Evolutionary conservation across 2,888 invertebrate genomes (phyloP).

Genomic region (Stenurella melanura): DNA sequence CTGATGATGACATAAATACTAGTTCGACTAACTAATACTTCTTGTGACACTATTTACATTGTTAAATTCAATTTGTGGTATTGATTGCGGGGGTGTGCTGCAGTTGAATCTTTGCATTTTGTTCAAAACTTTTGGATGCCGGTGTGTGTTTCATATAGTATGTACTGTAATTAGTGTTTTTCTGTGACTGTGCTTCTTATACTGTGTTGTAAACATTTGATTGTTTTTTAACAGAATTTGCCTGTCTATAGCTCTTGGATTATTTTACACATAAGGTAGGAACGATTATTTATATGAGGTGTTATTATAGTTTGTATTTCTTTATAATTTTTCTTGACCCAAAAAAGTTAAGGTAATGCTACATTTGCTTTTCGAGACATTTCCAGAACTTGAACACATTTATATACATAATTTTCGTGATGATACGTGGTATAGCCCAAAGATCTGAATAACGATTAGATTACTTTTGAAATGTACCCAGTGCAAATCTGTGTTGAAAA

Average conservation of each 20-base stretch:
- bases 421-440: too few relatives aligned
- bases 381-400: too few relatives aligned
- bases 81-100: constrained; percentile 10
- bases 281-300: not conserved
- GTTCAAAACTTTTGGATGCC: not conserved
- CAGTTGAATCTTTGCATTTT: not conserved
- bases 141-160: not conserved
- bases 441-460: too few relatives aligned
- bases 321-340: too few relatives aligned
- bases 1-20: not conserved
- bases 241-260: not conserved
- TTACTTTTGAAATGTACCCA: too few relatives aligned
- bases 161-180: constrained; percentile 9
- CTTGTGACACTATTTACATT: not conserved
- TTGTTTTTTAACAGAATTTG: not conserved
- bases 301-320: too few relatives aligned
- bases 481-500: too few relatives aligned
- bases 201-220: not conserved
- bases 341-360: too few relatives aligned
- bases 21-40: not conserved
- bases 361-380: too few relatives aligned
- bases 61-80: not conserved
- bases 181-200: constrained; percentile 11
- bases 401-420: too few relatives aligned
- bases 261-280: constrained; percentile 11